Percentiles rank a stretch among this genome's conserved stretches.
These are phyloP conservation scores for Morone chrysops DNA, from an alignment of 2,113 vertebrate genomes.

Conservation along the genomic window DNA sequence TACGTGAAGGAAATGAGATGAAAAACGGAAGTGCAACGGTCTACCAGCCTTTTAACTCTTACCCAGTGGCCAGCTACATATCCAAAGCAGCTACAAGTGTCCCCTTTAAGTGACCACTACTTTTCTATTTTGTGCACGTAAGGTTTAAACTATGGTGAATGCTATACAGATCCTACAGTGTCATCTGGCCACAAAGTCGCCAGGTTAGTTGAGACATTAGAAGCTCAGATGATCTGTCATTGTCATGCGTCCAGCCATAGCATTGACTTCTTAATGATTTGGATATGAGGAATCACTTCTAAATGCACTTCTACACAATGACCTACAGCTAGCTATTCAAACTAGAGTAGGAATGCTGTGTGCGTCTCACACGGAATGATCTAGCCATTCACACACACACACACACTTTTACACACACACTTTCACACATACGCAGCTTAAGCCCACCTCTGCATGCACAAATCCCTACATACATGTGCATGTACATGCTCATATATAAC, in stretches of 20 bases:
- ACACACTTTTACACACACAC: conserved; percentile 26
- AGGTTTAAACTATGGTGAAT: conserved; percentile 81
- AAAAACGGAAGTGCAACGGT: conserved; percentile 82
- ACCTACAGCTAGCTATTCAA: conserved; percentile 74
- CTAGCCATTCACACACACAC: conserved; percentile 65
- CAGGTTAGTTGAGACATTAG: conserved; percentile 69
- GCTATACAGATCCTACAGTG: conserved; percentile 77
- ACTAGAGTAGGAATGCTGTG: conserved; percentile 77
- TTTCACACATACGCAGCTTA: conserved; percentile 44
- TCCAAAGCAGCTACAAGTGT: conserved; percentile 81
- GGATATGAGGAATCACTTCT: conserved; percentile 76
- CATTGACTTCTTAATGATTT: conserved; percentile 67
- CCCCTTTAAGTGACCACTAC: conserved; percentile 74
- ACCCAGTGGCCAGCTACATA: conserved; percentile 84
- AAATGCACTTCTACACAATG: conserved; percentile 76
- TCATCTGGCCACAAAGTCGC: conserved; percentile 64
- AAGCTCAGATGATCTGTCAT: conserved; percentile 76
- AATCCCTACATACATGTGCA: conserved; percentile 71
- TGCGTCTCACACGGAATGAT: conserved; percentile 77
- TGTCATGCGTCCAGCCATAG: conserved; percentile 70
- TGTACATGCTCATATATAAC: conserved; percentile 69
- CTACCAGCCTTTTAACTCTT: conserved; percentile 76
- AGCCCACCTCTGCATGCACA: conserved; percentile 67
- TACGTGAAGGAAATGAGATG: conserved; percentile 83
- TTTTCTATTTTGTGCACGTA: conserved; percentile 79